Evolutionary conservation across 2,888 invertebrate species (phyloP).

Genomic region (Meandrusa payeni): DNA sequence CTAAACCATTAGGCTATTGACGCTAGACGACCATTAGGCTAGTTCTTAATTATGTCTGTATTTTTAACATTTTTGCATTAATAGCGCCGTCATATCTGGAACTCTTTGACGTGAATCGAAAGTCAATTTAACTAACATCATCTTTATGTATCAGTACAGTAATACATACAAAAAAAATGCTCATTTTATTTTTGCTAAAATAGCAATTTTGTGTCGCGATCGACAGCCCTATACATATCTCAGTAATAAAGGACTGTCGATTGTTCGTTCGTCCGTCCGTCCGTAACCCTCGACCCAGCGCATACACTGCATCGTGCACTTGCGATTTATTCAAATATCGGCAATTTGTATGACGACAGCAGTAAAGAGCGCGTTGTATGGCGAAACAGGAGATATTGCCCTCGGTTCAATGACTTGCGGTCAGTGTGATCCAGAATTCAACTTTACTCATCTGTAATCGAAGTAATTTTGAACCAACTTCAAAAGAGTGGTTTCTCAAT

Average conservation of each 20-base stretch:
- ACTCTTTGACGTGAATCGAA: too few species aligned
- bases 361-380: constrained; percentile 1
- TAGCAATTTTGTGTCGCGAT: neutral
- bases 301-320: constrained; percentile 32
- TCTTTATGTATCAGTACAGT: too few species aligned
- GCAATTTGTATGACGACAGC: constrained; percentile 25
- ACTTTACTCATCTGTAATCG: too few species aligned
- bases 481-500: too few species aligned
- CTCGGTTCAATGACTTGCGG: constrained; percentile 4
- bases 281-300: constrained; percentile 39
- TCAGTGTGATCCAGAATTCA: neutral
- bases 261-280: constrained; percentile 38
- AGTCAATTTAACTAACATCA: too few species aligned
- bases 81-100: too few species aligned
- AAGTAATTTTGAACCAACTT: too few species aligned
- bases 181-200: neutral
- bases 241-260: constrained; percentile 37
- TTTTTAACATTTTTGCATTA: too few species aligned
- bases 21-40: too few species aligned
- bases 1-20: too few species aligned
- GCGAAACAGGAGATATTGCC: constrained; percentile 5
- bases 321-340: constrained; percentile 33
- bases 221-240: constrained; percentile 27
- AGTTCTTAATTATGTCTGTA: too few species aligned
- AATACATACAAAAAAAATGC: too few species aligned